Evolutionary conservation across 2,888 invertebrate species (phyloP).

Genomic region (Eumerus sabulonum): DNA sequence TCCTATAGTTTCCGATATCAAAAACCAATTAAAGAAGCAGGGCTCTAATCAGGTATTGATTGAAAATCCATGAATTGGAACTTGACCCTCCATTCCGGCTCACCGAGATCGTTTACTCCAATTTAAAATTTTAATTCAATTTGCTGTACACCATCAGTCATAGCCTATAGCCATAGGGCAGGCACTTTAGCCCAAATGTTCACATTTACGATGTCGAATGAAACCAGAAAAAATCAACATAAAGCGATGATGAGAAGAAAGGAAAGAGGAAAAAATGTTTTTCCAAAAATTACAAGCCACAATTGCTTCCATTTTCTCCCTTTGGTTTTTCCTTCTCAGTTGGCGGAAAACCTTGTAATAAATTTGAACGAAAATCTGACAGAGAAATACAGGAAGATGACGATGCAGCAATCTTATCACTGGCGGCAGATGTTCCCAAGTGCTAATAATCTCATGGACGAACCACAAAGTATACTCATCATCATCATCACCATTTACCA

Average conservation of each 20-base stretch:
- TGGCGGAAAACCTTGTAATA: slow-evolving; percentile 60
- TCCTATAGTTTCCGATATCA: no score
- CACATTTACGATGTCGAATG: slow-evolving; percentile 38
- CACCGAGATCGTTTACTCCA: no score
- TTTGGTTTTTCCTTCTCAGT: slow-evolving; percentile 16
- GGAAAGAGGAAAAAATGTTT: no score
- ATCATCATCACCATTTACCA: slow-evolving; percentile 32
- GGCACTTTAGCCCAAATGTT: slow-evolving; percentile 60
- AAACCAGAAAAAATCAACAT: slow-evolving; percentile 19
- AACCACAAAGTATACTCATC: slow-evolving; percentile 68
- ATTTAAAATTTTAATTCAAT: no score
- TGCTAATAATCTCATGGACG: slow-evolving; percentile 70
- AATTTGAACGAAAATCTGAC: slow-evolving; percentile 61
- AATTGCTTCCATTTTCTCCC: slow-evolving; percentile 46
- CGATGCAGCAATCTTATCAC: slow-evolving; percentile 65
- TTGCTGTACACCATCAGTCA: no score
- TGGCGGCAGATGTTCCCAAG: slow-evolving; percentile 69
- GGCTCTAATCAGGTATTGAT: no score
- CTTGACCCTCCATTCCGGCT: no score
- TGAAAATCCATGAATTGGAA: no score
- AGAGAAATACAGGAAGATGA: slow-evolving; percentile 54
- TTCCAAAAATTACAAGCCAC: not conserved
- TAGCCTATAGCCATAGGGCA: not conserved
- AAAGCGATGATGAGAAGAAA: slow-evolving; percentile 23
- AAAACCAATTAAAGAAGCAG: no score